These are phyloP conservation scores for Anableps anableps DNA, from an alignment of 2,797 vertebrate species.

Conservation along the genomic window DNA sequence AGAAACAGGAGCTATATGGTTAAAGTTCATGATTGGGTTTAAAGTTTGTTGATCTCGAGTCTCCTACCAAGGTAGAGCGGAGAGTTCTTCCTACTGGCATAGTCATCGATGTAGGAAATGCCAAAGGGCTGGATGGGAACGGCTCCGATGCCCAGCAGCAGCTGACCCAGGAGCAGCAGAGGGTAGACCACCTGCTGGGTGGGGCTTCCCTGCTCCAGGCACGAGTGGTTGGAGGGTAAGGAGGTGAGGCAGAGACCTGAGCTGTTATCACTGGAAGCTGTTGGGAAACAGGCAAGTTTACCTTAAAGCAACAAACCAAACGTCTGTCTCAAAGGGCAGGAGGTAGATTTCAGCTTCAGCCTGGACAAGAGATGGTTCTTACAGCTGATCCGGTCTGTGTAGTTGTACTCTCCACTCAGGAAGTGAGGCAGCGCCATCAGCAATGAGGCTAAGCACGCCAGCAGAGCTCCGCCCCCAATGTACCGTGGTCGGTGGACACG, in stretches of 20 bases:
- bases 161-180: slow-evolving; percentile 88
- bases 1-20: background rate
- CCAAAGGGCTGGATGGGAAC: slow-evolving; percentile 97
- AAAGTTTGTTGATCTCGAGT: background rate
- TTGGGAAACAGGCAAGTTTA: slow-evolving; percentile 8
- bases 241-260: slow-evolving; percentile 67
- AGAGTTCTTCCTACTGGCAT: slow-evolving; percentile 88
- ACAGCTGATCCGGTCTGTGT: slow-evolving; percentile 75
- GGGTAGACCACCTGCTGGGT: slow-evolving; percentile 77
- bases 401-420: slow-evolving; percentile 80
- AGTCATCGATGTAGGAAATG: slow-evolving; percentile 96
- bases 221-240: slow-evolving; percentile 61
- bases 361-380: slow-evolving; percentile 53
- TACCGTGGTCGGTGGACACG: slow-evolving; percentile 89
- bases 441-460: slow-evolving; percentile 86
- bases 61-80: slow-evolving; percentile 90
- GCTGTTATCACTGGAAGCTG: slow-evolving; percentile 62
- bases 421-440: slow-evolving; percentile 91
- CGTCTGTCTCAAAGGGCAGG: background rate
- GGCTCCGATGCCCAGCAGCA: slow-evolving; percentile 86
- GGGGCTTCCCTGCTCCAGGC: slow-evolving; percentile 39
- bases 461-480: slow-evolving; percentile 88
- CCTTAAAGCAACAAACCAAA: background rate
- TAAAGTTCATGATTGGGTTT: background rate
- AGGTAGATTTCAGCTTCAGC: background rate